A percentile compares a stretch with the other conserved stretches of the same genome.
Conservation (phyloP, 1,140 invertebrate species). For the Trichomalopsis sarcophagae region DNA sequence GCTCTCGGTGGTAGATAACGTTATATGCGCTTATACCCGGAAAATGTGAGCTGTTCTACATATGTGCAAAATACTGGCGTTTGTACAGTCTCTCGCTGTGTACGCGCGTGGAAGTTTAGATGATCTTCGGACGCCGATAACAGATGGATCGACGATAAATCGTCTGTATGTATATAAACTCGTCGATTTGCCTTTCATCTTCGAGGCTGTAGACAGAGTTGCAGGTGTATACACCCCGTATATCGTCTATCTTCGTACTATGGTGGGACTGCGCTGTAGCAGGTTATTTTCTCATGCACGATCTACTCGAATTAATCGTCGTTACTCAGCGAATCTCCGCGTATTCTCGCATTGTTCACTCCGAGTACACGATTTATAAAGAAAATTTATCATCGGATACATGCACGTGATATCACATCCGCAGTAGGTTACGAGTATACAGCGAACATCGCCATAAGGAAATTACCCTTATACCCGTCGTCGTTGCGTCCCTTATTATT, state of each 20-base stretch:
- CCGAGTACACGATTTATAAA: neutral
- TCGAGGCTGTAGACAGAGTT: too few species aligned
- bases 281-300: neutral
- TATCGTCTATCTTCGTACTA: neutral
- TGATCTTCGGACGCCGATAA: neutral
- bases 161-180: too few species aligned
- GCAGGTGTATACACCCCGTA: too few species aligned
- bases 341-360: neutral
- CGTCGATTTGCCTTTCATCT: too few species aligned
- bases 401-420: neutral
- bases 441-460: neutral
- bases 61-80: neutral
- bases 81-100: neutral
- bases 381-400: neutral
- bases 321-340: neutral
- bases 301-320: neutral
- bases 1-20: conserved; percentile 8
- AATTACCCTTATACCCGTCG: too few species aligned
- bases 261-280: too few species aligned
- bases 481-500: neutral
- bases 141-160: neutral
- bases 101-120: neutral
- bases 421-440: neutral
- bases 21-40: neutral
- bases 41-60: conserved; percentile 14